Evolutionary conservation across 2,888 invertebrate genomes (phyloP).

Genomic region (Apamea epomidion): DNA sequence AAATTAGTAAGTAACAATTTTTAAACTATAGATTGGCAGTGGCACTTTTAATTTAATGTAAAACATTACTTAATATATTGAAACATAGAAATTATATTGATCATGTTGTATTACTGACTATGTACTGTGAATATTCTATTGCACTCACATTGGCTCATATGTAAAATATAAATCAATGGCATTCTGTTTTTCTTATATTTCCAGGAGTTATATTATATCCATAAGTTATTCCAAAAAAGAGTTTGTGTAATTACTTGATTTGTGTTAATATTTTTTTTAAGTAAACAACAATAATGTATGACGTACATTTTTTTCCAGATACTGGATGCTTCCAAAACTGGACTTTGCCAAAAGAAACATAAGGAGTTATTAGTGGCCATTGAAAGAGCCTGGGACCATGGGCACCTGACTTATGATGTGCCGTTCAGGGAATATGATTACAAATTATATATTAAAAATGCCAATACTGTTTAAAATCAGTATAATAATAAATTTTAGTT

Average conservation of each 20-base stretch:
- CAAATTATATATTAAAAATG: conserved; percentile 91
- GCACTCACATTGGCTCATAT: neutral
- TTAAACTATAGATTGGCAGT: neutral
- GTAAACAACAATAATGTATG: neutral
- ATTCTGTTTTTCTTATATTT: neutral
- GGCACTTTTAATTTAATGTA: neutral
- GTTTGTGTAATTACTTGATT: neutral
- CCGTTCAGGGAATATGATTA: conserved; percentile 96
- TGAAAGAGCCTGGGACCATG: conserved; percentile 95
- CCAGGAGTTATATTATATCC: neutral
- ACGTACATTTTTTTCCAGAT: conserved; percentile 80
- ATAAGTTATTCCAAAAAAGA: neutral
- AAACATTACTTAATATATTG: neutral
- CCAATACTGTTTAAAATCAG: conserved; percentile 52
- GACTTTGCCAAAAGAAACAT: conserved; percentile 95
- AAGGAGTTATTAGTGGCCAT: conserved; percentile 94
- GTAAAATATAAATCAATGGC: neutral
- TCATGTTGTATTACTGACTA: neutral
- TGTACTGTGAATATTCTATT: neutral
- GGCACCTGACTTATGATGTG: conserved; percentile 95
- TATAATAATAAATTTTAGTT: conserved; percentile 49
- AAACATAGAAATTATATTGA: neutral
- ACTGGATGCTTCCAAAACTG: conserved; percentile 93
- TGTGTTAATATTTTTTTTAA: conserved; percentile 2
- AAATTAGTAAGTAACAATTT: neutral